A percentile compares a stretch with the other conserved stretches of the same genome.
Conservation (phyloP, 2,113 vertebrate species). For the Plecturocebus donacophilus region DNA sequence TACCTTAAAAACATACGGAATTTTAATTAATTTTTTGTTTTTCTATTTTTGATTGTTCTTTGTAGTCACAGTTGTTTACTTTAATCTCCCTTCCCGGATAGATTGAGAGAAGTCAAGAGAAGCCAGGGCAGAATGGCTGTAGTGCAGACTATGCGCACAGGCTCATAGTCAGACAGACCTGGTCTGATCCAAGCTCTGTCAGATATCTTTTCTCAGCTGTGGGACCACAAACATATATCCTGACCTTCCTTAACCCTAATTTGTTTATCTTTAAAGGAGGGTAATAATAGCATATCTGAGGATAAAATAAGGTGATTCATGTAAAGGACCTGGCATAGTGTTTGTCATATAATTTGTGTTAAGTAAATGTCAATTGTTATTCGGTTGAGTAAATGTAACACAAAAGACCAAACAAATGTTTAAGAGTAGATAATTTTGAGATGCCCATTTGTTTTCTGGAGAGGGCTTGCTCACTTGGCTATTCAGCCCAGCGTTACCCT, state of each 20-base stretch:
- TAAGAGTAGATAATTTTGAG: not conserved
- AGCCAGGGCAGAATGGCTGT: fast-evolving
- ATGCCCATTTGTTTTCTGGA: not conserved
- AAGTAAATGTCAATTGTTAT: not conserved
- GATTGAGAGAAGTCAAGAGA: not conserved
- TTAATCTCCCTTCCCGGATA: not conserved
- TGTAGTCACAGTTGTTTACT: not conserved
- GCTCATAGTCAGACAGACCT: not conserved
- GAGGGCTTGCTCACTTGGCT: not conserved
- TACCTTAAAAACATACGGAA: not conserved
- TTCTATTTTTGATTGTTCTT: not conserved
- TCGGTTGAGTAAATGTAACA: slow-evolving; percentile 2
- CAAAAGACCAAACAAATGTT: not conserved
- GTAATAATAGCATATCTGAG: not conserved
- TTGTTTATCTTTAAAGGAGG: not conserved
- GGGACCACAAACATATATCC: not conserved
- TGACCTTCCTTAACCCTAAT: not conserved
- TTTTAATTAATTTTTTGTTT: not conserved
- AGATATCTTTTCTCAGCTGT: not conserved
- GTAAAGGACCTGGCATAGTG: not conserved
- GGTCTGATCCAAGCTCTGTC: fast-evolving
- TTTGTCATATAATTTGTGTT: not conserved
- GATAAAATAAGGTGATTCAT: not conserved
- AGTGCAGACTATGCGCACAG: not conserved
- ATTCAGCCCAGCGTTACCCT: slow-evolving; percentile 35